Evolutionary conservation across 2,113 vertebrate genomes (phyloP).

Genomic region (Syrrhaptes paradoxus): DNA sequence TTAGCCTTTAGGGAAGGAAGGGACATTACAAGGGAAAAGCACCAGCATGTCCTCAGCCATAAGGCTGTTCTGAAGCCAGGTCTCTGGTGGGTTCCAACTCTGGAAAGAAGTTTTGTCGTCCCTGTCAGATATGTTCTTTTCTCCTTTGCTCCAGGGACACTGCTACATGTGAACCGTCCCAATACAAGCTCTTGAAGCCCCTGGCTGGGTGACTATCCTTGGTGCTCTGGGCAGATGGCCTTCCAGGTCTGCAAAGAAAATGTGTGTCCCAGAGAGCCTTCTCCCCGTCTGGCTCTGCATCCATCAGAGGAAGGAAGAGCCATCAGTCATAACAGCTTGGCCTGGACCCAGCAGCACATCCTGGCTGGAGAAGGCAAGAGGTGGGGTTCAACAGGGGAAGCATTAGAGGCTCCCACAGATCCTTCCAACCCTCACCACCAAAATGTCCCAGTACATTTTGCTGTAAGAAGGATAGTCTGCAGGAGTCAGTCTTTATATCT

Average conservation of each 20-base stretch:
- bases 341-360: neutral
- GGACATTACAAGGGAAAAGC: neutral
- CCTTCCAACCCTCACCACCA: neutral
- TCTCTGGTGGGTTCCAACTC: neutral
- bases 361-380: neutral
- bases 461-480: neutral
- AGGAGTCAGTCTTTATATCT: neutral
- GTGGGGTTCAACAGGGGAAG: neutral
- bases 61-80: neutral
- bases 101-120: neutral
- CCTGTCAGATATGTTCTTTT: neutral
- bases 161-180: neutral
- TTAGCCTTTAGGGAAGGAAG: neutral
- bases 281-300: neutral
- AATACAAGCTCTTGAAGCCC: neutral
- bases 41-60: no score
- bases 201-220: fast-evolving
- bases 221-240: neutral
- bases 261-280: neutral
- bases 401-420: neutral
- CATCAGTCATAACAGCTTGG: neutral
- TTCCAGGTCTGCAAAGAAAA: neutral
- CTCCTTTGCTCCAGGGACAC: neutral
- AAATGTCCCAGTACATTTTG: neutral
- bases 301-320: neutral